These are phyloP conservation scores for Hepsetus odoe DNA, from an alignment of 2,113 vertebrate species.

Conservation along the genomic window DNA sequence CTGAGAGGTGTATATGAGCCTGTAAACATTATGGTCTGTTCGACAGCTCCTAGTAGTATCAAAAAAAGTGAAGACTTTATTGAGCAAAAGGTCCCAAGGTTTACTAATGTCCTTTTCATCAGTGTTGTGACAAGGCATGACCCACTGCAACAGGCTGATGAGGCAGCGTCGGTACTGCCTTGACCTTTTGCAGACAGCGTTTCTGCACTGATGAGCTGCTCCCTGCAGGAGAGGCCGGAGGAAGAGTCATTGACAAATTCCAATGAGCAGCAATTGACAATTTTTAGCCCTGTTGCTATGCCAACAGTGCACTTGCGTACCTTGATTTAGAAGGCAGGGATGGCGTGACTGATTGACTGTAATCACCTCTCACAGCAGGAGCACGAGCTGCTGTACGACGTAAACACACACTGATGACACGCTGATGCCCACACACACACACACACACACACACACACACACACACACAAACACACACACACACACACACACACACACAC, in stretches of 20 bases:
- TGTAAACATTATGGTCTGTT: no score
- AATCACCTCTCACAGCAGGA: slow-evolving; percentile 48
- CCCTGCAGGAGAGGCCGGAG: slow-evolving; percentile 1
- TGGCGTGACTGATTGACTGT: slow-evolving; percentile 48
- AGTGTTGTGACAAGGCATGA: neutral
- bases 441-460: slow-evolving; percentile 24
- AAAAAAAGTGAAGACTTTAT: slow-evolving; percentile 29
- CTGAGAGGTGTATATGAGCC: no score
- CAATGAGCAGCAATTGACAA: slow-evolving; percentile 44
- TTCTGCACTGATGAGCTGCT: slow-evolving; percentile 2
- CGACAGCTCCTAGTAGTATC: neutral
- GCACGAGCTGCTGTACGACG: slow-evolving; percentile 9
- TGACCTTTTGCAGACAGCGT: slow-evolving; percentile 32
- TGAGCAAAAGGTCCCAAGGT: slow-evolving; percentile 6
- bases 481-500: slow-evolving; percentile 28
- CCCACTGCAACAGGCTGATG: neutral
- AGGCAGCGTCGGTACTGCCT: slow-evolving; percentile 14
- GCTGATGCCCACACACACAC: neutral
- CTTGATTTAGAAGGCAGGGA: slow-evolving; percentile 36
- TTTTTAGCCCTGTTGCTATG: slow-evolving; percentile 45
- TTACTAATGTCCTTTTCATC: slow-evolving; percentile 21
- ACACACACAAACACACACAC: neutral
- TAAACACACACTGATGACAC: neutral
- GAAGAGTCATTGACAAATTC: slow-evolving; percentile 49
- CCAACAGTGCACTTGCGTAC: slow-evolving; percentile 37